Conservation (phyloP, 1,140 invertebrate genomes). For the Heliconius eleuchia region DNA sequence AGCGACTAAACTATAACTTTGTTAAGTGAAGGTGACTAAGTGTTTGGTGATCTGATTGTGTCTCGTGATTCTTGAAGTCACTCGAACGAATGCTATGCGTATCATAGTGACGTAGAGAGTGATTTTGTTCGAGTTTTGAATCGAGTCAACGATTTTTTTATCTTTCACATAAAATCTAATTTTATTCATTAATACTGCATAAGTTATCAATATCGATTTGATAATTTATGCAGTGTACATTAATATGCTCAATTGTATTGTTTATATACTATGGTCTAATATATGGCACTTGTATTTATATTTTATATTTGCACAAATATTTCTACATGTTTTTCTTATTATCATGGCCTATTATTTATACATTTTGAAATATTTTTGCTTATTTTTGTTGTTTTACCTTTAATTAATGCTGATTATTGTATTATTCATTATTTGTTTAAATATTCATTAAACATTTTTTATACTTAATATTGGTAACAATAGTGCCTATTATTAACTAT, state of each 20-base stretch:
- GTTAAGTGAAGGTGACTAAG: conserved; percentile 14
- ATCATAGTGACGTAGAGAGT: conserved; percentile 39
- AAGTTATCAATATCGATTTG: not conserved
- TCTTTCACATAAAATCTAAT: not conserved
- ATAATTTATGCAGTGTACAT: not conserved
- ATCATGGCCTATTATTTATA: conserved; percentile 23
- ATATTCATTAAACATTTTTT: not conserved
- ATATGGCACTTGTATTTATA: conserved; percentile 14
- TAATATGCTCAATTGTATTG: conserved; percentile 27
- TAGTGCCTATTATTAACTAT: not conserved
- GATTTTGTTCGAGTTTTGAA: not conserved
- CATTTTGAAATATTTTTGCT: not conserved
- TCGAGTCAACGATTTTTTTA: conserved; percentile 15
- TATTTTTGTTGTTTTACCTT: not conserved
- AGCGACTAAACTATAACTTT: conserved; percentile 35
- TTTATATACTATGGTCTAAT: conserved; percentile 27
- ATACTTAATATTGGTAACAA: not conserved
- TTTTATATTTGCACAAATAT: conserved; percentile 6
- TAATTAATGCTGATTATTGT: too few species aligned
- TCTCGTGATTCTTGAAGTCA: conserved; percentile 21
- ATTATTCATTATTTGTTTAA: not conserved
- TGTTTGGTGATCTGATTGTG: not conserved
- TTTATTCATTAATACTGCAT: not conserved
- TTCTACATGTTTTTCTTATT: not conserved
- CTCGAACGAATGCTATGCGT: conserved; percentile 39